Evolutionary conservation across 2,113 vertebrate species (phyloP), one percentile per base, ranked within the genome.

Genomic region (Haemorhous mexicanus): DNA sequence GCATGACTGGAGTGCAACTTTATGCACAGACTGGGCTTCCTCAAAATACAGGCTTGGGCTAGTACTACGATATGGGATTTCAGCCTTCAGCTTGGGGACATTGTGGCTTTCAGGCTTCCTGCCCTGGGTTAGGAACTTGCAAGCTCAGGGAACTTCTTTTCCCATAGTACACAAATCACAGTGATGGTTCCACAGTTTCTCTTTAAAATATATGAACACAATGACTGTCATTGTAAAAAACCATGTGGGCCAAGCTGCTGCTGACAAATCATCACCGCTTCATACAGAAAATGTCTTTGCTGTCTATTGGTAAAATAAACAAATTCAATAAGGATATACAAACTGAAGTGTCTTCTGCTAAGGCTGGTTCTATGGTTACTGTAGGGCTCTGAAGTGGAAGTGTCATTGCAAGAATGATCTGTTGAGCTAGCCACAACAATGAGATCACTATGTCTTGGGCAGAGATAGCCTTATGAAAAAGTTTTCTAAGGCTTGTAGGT

Each of bases 401-500:
- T 70, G 39, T 66, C 67, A 22, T 46, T 95, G 84, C 68, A 94
- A 79, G 81, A 95, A 76, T 35, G 62, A 77, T 73, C 50, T 87
- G 46, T 89, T 95, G 91, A 87, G 84, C 73, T 74, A 59, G 27
- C 67, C 75, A 67, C 87, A 95, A 95, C 93, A 97, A 95, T 80
- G 75, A 76, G 87, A 95, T 83, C 82, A 66, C 87, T 97, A 86
- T 95, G 27, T 63, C 89, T 95, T 85, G 5, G 2, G 84, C 35
- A 91, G 70, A 95, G 91, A 91, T 80, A 97, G 55, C 43, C 33
- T 80, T 41, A 74, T 77, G 85, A 93, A 90, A 95, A 96, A 91
- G 78, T 86, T 93, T 91, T 88, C 76, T 94, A 92, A 90, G 59
- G 87, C 67, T 85, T 89, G 78, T 87, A 91, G 59, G 55, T 77